These are phyloP conservation scores for Zosterops lateralis DNA, from an alignment of 2,113 vertebrate species.

Conservation along the genomic window DNA sequence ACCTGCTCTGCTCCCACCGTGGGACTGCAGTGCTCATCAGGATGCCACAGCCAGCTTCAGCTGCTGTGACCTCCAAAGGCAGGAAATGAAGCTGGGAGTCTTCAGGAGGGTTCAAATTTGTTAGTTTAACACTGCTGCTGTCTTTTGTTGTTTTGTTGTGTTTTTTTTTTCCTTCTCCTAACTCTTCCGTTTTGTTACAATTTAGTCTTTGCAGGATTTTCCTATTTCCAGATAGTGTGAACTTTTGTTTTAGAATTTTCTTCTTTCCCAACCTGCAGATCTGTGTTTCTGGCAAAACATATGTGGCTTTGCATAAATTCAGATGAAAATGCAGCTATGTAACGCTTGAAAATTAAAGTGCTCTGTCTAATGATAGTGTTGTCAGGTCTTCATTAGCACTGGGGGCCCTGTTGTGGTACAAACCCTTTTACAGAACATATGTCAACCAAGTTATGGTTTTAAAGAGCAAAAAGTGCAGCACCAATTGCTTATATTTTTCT, in stretches of 20 bases:
- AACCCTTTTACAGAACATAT: background rate
- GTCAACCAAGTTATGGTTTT: background rate
- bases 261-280: background rate
- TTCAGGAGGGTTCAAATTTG: background rate
- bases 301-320: background rate
- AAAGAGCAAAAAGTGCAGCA: background rate
- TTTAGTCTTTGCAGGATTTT: background rate
- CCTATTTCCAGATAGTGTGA: background rate
- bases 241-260: background rate
- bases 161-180: background rate
- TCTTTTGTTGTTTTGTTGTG: background rate
- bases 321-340: background rate
- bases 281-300: background rate
- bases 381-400: background rate
- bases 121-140: background rate
- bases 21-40: background rate
- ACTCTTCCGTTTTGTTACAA: background rate
- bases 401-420: background rate
- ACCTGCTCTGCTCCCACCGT: background rate
- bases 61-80: background rate
- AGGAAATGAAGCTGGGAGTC: background rate
- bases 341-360: constrained; percentile 15
- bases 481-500: background rate
- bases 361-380: background rate
- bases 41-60: background rate